Percentiles rank a stretch among this genome's conserved stretches.
phyloP scores from a whole-genome alignment of 2,888 invertebrate genomes.

The Dione vanillae region DNA sequence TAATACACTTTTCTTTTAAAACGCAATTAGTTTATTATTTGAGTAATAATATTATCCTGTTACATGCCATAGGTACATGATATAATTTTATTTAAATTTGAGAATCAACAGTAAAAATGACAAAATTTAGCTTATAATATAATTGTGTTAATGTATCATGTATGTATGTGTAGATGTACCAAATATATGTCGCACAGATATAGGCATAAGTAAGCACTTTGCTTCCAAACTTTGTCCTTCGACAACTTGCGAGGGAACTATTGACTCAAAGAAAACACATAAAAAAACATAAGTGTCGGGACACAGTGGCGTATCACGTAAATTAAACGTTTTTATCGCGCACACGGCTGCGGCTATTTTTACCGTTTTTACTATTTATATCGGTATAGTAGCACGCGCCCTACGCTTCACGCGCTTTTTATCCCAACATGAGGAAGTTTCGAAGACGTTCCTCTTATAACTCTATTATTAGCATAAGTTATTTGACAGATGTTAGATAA shows the following conservation, averaged over 20 bases:
- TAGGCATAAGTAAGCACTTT: slow-evolving; percentile 39
- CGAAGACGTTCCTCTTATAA: slow-evolving; percentile 52
- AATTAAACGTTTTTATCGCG: slow-evolving; percentile 82
- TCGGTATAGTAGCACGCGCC: slow-evolving; percentile 70
- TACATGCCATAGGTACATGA: too few species aligned
- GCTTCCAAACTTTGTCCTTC: slow-evolving; percentile 58
- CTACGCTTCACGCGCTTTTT: slow-evolving; percentile 71
- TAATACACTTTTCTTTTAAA: background rate
- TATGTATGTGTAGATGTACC: background rate
- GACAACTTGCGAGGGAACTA: slow-evolving; percentile 68
- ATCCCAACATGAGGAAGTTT: slow-evolving; percentile 60
- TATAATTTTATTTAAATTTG: background rate
- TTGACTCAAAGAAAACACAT: slow-evolving; percentile 82
- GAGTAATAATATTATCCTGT: background rate
- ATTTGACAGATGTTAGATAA: slow-evolving; percentile 51
- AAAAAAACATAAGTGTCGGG: slow-evolving; percentile 80
- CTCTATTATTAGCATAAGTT: slow-evolving; percentile 61
- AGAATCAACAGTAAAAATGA: background rate
- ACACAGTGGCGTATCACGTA: slow-evolving; percentile 72
- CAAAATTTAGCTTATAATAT: too few species aligned
- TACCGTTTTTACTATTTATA: slow-evolving; percentile 75
- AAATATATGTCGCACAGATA: slow-evolving; percentile 26
- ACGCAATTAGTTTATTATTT: slow-evolving; percentile 9
- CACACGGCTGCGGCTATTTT: slow-evolving; percentile 68
- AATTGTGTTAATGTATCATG: too few species aligned